phyloP scores from a whole-genome alignment of 2,888 invertebrate genomes.

The Eueremaeus valkanovi region DNA sequence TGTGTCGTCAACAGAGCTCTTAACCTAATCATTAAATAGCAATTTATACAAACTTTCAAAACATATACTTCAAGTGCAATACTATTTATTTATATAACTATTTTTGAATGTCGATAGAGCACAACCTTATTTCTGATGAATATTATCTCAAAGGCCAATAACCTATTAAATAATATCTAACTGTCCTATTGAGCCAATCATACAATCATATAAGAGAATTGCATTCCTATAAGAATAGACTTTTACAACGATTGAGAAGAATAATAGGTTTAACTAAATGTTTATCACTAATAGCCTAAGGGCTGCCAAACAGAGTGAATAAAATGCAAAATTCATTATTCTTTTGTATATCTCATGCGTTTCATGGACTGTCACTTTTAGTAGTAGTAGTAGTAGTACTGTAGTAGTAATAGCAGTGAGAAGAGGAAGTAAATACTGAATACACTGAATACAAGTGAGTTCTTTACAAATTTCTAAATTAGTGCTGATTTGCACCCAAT shows the following conservation, averaged over 20 bases:
- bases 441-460: too few species aligned
- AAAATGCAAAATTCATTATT: background rate
- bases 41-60: conserved; percentile 6
- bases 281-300: background rate
- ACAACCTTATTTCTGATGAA: conserved; percentile 19
- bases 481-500: background rate
- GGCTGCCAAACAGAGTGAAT: background rate
- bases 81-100: background rate
- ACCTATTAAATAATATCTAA: conserved; percentile 10
- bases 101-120: background rate
- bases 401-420: too few species aligned
- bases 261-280: background rate
- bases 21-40: conserved; percentile 7
- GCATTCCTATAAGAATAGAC: background rate
- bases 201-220: background rate
- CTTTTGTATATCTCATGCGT: background rate
- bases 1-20: background rate
- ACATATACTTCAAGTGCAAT: conserved; percentile 9
- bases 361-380: background rate
- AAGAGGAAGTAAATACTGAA: too few species aligned
- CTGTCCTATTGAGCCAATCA: background rate
- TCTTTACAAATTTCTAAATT: too few species aligned
- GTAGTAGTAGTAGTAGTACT: background rate
- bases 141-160: conserved; percentile 15
- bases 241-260: background rate